Conservation (phyloP, 2,888 invertebrate species). For the Andrena flavipes region DNA sequence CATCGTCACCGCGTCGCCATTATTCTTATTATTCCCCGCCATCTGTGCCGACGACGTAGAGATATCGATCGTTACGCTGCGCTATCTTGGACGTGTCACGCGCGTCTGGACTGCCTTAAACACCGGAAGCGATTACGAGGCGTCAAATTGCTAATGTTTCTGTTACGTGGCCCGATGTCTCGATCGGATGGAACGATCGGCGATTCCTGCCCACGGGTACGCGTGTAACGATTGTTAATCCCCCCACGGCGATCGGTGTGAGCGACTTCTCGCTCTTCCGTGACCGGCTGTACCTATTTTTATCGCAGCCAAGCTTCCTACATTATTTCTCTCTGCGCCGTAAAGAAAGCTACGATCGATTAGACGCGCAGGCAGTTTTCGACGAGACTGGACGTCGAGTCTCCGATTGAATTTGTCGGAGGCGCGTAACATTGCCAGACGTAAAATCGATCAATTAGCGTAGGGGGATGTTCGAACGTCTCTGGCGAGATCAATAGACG, state of each 20-base stretch:
- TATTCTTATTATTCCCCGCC: constrained; percentile 60
- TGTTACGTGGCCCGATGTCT: constrained; percentile 54
- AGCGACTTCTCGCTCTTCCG: constrained; percentile 42
- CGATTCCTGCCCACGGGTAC: constrained; percentile 39
- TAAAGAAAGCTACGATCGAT: background rate
- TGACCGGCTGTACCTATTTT: constrained; percentile 18
- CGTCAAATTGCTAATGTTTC: constrained; percentile 66
- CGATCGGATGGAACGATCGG: constrained; percentile 41
- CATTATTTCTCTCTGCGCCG: background rate
- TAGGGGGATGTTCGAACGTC: background rate
- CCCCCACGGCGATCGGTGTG: background rate
- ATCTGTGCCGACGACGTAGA: constrained; percentile 37
- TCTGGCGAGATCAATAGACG: background rate
- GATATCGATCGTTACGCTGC: constrained; percentile 60
- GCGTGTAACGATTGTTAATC: constrained; percentile 55
- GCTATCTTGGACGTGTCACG: constrained; percentile 58
- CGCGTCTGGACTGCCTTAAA: constrained; percentile 45
- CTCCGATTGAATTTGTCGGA: background rate
- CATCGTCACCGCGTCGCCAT: constrained; percentile 49
- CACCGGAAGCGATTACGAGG: constrained; percentile 66
- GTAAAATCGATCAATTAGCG: too few relatives aligned
- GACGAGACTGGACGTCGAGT: too few relatives aligned
- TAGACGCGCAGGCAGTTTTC: too few relatives aligned
- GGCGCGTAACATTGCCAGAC: background rate
- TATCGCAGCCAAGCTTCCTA: background rate